phyloP scores from a whole-genome alignment of 2,888 invertebrate species.

The Leptura quadrifasciata region DNA sequence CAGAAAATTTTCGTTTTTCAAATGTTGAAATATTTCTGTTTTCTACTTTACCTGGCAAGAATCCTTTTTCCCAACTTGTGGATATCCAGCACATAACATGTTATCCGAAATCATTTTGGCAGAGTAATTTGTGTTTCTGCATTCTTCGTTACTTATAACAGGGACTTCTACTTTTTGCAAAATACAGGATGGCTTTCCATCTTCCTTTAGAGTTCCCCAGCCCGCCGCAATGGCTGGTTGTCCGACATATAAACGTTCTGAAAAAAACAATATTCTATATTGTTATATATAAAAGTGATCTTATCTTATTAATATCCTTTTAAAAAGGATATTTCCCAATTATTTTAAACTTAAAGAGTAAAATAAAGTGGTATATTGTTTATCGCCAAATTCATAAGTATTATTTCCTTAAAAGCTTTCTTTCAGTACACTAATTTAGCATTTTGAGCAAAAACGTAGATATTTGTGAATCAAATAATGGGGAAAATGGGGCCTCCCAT shows the following conservation, averaged over 20 bases:
- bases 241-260: conserved; percentile 83
- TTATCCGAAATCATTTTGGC: conserved; percentile 90
- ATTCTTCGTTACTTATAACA: conserved; percentile 82
- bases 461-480: no score
- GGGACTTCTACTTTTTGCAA: conserved; percentile 90
- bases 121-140: conserved; percentile 87
- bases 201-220: conserved; percentile 92
- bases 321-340: no score
- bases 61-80: conserved; percentile 82
- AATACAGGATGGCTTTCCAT: conserved; percentile 89
- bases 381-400: no score
- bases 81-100: conserved; percentile 91
- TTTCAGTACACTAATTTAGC: no score
- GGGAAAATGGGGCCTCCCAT: no score
- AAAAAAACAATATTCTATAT: conserved; percentile 41
- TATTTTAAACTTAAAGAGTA: no score
- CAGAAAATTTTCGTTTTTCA: not conserved
- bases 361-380: no score
- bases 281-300: no score
- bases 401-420: no score
- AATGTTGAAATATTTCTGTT: not conserved
- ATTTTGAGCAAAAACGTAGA: no score
- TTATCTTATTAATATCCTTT: no score
- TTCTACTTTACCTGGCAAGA: conserved; percentile 83
- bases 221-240: conserved; percentile 86